Percentiles rank a stretch among this genome's conserved stretches.
These are phyloP conservation scores for Selene dorsalis DNA, from an alignment of 2,797 vertebrate species.

Conservation along the genomic window DNA sequence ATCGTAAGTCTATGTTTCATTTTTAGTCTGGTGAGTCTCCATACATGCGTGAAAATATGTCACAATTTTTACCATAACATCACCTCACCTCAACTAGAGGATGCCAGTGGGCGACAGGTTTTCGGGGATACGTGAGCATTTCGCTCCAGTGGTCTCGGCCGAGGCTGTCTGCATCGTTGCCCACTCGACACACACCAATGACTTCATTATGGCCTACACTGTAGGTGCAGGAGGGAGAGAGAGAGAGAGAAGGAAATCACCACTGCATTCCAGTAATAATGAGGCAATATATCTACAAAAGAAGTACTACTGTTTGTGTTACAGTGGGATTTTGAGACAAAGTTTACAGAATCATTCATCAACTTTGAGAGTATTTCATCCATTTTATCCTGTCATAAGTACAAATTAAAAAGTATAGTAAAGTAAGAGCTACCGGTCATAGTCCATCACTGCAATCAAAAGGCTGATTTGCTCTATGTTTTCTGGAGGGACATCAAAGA, in stretches of 20 bases:
- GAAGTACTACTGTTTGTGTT: neutral
- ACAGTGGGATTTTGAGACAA: neutral
- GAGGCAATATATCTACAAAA: neutral
- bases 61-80: conserved; percentile 28
- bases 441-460: conserved; percentile 98
- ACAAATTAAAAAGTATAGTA: conserved; percentile 18
- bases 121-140: conserved; percentile 97
- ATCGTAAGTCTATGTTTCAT: too few species aligned
- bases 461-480: conserved; percentile 98
- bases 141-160: conserved; percentile 99
- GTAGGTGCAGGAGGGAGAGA: conserved; percentile 80
- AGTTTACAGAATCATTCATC: conserved; percentile 1
- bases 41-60: conserved; percentile 37
- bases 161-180: conserved; percentile 93
- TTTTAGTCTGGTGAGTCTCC: too few species aligned
- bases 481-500: conserved; percentile 98
- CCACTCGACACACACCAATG: conserved; percentile 97
- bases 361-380: conserved; percentile 8
- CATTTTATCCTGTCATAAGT: conserved; percentile 5
- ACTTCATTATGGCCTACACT: conserved; percentile 99
- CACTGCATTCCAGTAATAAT: conserved; percentile 59
- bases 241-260: conserved; percentile 41
- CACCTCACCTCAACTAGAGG: conserved; percentile 95
- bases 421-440: conserved; percentile 88
- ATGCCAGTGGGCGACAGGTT: conserved; percentile 99